phyloP scores from a whole-genome alignment of 2,113 vertebrate genomes.

The Microcebus tavaratra region DNA sequence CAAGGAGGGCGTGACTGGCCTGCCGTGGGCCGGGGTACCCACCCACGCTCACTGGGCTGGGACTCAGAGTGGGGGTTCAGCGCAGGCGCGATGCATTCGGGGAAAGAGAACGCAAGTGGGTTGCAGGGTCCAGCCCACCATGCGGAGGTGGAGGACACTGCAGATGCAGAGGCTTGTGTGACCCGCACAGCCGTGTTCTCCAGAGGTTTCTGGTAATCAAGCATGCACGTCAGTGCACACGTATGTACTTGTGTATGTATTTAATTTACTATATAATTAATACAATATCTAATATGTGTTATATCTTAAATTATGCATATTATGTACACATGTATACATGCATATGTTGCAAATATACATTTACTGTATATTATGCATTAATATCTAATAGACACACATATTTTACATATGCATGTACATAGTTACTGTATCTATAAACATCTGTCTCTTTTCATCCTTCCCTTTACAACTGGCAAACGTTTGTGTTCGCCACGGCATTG shows the following conservation, averaged over 20 bases:
- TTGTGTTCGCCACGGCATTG: no score
- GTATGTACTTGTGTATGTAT: accelerated
- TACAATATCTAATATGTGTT: neutral
- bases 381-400: accelerated
- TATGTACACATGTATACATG: neutral
- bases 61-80: neutral
- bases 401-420: neutral
- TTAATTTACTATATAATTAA: neutral
- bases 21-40: accelerated
- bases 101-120: neutral
- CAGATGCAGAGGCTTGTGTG: accelerated
- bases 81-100: neutral
- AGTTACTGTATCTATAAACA: accelerated
- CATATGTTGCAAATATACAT: no score
- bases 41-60: accelerated
- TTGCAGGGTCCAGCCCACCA: accelerated
- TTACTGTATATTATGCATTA: accelerated
- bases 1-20: neutral
- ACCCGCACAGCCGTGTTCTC: accelerated
- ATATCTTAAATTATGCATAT: neutral
- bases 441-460: neutral
- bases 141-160: accelerated
- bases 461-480: neutral
- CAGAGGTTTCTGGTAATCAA: neutral
- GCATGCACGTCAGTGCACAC: accelerated